Percentiles rank a stretch among this genome's conserved stretches.
Conservation (phyloP, 92 coral and sea anemone genomes). For the Phenganax marumi region DNA sequence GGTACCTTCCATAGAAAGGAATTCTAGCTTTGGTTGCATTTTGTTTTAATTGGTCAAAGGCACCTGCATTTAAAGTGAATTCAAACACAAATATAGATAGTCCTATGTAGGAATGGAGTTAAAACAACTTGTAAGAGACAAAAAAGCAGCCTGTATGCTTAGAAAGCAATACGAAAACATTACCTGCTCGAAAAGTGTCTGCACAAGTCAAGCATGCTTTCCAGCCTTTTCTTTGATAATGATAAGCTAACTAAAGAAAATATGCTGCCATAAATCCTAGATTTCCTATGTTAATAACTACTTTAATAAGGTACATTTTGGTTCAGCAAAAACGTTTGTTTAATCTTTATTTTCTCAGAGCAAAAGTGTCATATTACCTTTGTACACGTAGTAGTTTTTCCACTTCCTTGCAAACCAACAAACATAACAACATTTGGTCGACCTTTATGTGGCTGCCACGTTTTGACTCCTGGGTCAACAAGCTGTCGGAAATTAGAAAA, state of each 20-base stretch:
- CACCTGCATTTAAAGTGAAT: conserved; percentile 56
- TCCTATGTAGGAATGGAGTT: not conserved
- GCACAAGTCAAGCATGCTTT: conserved; percentile 97
- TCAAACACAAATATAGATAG: not conserved
- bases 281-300: not conserved
- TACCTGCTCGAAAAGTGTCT: conserved; percentile 97
- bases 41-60: conserved; percentile 97
- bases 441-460: conserved; percentile 96
- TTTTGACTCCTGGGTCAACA: conserved; percentile 98
- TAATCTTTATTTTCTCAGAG: not conserved
- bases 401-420: conserved; percentile 99
- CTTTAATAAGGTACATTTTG: not conserved
- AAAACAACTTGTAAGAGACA: not conserved
- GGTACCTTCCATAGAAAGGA: conserved; percentile 98
- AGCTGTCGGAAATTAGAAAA: conserved; percentile 48
- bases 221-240: conserved; percentile 97
- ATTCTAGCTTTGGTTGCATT: conserved; percentile 98
- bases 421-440: conserved; percentile 96
- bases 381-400: conserved; percentile 97
- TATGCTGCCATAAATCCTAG: no score
- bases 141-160: not conserved
- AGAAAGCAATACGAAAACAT: not conserved
- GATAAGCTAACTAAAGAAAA: conserved; percentile 76
- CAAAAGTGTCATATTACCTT: conserved; percentile 57
- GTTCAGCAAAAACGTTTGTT: not conserved